Base-by-base conservation (phyloP, 2,888 invertebrate species). In the Rhogogaster chlorosoma region DNA sequence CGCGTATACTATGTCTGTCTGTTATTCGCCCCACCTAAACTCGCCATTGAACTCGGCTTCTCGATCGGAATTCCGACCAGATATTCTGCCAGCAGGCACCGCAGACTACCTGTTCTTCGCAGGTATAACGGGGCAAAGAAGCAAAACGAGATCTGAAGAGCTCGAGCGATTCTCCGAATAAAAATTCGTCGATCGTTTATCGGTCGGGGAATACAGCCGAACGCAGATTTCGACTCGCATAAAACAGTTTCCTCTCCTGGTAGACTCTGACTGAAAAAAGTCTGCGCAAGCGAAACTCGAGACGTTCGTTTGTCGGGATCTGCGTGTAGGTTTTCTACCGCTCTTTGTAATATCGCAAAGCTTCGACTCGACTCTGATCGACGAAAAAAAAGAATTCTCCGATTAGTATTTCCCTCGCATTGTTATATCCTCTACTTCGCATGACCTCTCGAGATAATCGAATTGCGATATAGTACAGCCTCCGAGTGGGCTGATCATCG, bases 41-140 rank as follows among this genome's bases (percentile, higher is more conserved):
- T 42, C 67, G 64, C 42, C 67, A 67, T 61, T 64, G 53, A 75
- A 53, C 84, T 22, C 71, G 12, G 38, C 73, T 61, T 42, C 64
- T 49, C 67, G 67, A 73, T 73, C 67, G 67, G 70, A 73, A 73
- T 83, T 83, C 73, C 73, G 15, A 49, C 49, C 61, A 80, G 80
- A 61, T 32, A 61, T 80, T 80, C 80, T 26, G 61, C 80, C 80
- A 80, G 80, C 12, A 26, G 38, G n/a, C 22, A 38, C 36, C 61
- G 45, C 80, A 80, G 80, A 80, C 80, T 80, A 80, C 80, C 80
- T 80, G 80, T 80, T 80, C 80, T 32, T 61, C 6, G 38, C 22
- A 80, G 78, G 61, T 36, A 49, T 18, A 70, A 29, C 78, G 61
- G 78, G 57, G 61, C 78, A 80, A 80, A 80, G 26, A n/a, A 57